Evolutionary conservation across 1,140 invertebrate genomes (phyloP).

Genomic region (Drosophila nigromelanica): DNA sequence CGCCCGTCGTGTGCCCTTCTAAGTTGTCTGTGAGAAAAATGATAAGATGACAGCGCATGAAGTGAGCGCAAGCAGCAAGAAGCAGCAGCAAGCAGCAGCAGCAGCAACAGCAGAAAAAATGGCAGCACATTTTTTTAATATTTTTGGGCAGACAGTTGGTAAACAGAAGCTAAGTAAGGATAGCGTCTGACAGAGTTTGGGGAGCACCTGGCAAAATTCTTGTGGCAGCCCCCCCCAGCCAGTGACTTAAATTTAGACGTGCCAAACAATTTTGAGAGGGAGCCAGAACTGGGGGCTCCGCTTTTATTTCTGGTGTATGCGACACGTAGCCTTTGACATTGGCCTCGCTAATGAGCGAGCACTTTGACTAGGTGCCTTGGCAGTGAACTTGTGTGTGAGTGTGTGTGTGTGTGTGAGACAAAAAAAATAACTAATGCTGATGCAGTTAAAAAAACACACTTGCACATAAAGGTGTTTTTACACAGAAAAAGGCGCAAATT

Average conservation of each 20-base stretch:
- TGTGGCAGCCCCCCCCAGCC: constrained; percentile 16
- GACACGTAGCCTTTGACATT: constrained; percentile 79
- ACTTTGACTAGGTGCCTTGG: constrained; percentile 66
- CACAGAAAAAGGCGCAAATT: background rate
- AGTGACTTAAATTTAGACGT: constrained; percentile 52
- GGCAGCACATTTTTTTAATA: constrained; percentile 74
- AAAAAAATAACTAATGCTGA: constrained; percentile 3
- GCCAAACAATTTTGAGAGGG: constrained; percentile 13
- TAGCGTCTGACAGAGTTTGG: constrained; percentile 28
- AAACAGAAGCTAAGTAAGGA: constrained; percentile 57
- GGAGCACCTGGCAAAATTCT: constrained; percentile 62
- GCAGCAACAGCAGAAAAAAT: constrained; percentile 52
- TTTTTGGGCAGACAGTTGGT: constrained; percentile 71
- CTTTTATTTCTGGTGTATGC: constrained; percentile 33
- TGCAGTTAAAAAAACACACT: constrained; percentile 11
- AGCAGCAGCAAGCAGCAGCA: constrained; percentile 15
- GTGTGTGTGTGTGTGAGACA: constrained; percentile 22
- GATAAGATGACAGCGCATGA: constrained; percentile 77
- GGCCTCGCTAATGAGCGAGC: constrained; percentile 74
- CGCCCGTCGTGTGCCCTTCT: constrained; percentile 19
- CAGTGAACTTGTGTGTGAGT: constrained; percentile 57
- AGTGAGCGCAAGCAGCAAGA: constrained; percentile 42
- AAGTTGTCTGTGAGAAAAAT: constrained; percentile 73
- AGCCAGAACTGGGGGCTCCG: background rate
- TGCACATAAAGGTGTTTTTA: constrained; percentile 1